Evolutionary conservation across 2,797 vertebrate species (phyloP), one percentile per base, ranked within the genome.

Genomic region (Hydrophis major): DNA sequence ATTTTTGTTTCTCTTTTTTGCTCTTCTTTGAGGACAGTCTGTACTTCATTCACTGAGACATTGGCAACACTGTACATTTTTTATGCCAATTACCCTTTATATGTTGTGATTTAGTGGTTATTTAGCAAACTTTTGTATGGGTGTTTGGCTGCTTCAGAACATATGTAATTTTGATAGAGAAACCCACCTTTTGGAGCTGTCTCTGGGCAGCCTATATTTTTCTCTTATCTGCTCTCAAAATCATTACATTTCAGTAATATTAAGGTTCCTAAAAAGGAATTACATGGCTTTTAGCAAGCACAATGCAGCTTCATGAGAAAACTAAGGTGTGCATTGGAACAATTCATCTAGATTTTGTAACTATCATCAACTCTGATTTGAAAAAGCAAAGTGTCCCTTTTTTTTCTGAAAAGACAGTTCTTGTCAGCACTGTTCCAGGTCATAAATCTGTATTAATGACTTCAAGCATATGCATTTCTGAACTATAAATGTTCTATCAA

Each of bases 1-100:
- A 93, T 91, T 93, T 90, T 83, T 56, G 6, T 74, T 47, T 66
- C 42, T 4, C 56, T 37, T 74, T 61, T 93, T 69, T 88, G 86
- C 60, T 83, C 56, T 88, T 83, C 57, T 55, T 57, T 32, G 7
- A 83, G 92, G 61, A 88, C 63, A 91, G 66, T 16, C 6, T 93
- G 92, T 91, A 78, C 86, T 37, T 37, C 37, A 37, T 66, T 59
- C 86, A 14, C 42, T 42, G 14, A 32, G 42, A 61, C 60, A 57
- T 37, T 92, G 89, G 89, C 57, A 89, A 66, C 66, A 61, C 50
- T 50, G 13, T 55, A 78, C 69, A 47, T 69, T 28, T 57, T 56
- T 61, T 37, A 89, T 66, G 37, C 86, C 89, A 91, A 91, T 92
- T 91, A 88, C 20, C 87, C 22, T 91, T 91, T 86, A 86, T 83